A percentile compares a stretch with the other conserved stretches of the same genome.
Conservation (phyloP, 2,113 vertebrate genomes). For the Nansenia antarctica region DNA sequence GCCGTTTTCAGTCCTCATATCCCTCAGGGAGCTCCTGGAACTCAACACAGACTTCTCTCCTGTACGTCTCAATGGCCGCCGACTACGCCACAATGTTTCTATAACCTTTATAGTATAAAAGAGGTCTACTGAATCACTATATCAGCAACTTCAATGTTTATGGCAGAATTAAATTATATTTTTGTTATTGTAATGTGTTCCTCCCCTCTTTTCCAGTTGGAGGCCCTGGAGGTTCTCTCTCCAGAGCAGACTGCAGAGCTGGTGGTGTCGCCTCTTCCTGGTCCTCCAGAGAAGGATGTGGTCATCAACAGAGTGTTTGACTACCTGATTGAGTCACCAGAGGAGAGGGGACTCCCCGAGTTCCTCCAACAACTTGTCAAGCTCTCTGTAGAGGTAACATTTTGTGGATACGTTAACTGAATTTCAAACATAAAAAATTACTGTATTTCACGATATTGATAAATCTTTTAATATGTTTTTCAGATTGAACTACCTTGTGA, state of each 20-base stretch:
- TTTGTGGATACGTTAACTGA: no score
- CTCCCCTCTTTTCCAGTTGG: no score
- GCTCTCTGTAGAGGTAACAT: conserved; percentile 11
- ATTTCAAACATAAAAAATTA: no score
- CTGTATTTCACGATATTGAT: no score
- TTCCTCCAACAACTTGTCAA: neutral
- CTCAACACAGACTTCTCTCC: conserved; percentile 58
- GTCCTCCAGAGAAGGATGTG: neutral
- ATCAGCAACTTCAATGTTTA: neutral
- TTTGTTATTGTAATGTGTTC: neutral
- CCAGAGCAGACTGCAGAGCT: conserved; percentile 23
- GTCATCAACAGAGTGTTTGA: conserved; percentile 18
- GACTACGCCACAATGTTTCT: no score
- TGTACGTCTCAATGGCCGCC: conserved; percentile 37
- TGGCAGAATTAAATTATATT: neutral
- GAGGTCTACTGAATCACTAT: no score
- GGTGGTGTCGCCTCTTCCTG: conserved; percentile 14
- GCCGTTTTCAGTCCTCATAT: conserved; percentile 43
- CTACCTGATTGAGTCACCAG: conserved; percentile 8
- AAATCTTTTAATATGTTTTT: no score
- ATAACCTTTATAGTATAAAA: no score
- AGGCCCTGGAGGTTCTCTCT: conserved; percentile 8
- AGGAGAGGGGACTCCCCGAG: neutral
- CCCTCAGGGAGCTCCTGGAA: conserved; percentile 40
- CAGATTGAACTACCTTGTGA: no score